Base-by-base conservation (phyloP, 35 echinoderm and acorn worm species). In the Lytechinus pictus region DNA sequence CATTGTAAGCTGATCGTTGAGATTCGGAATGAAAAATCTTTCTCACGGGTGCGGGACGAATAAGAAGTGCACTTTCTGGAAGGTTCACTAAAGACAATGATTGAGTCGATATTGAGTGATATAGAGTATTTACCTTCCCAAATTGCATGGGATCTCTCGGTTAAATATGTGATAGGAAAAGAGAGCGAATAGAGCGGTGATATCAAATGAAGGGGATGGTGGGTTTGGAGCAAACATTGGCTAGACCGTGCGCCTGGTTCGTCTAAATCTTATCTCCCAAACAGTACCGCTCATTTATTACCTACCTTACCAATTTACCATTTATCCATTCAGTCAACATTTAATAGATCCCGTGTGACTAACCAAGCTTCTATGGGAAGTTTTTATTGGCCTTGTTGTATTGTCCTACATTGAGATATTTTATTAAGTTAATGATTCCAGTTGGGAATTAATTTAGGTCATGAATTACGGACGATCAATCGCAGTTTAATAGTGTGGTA, bases 81-180 rank as follows among this genome's bases (percentile, higher is more conserved):
- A 27, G 28, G 29, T 90, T 54, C 29, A 54, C 88, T 54, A 52
- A 90, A 90, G 88, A 90, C 88, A 90, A 90, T 90, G 88, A 90
- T 90, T 90, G 88, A 54, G 88, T 52, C 88, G 88, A 90, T 90
- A 90, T 90, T 28, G 88, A 90, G 88, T 90, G 88, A 90, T 90
- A 90, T 90, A 54, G 88, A 90, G 88, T 90, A 90, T 90, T 90
- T 90, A 54, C 88, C 88, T 90, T 90, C 52, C 66, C 16, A 90
- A 90, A 90, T 90, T 90, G 88, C 88, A 54, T 16, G 29, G 88
- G 88, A 90, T 28, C 88, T 90, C 88, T 44, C 88, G 28, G 29
- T 52, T 44, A 90, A 90, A 54, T 90, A 44, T 33, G 66, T 79
- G 66, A 24, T 79, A n/a, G 19, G 21, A 79, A 79, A n/a, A 24